Evolutionary conservation across 92 coral and sea anemone species (phyloP).

Genomic region (Phymanthus crucifer): DNA sequence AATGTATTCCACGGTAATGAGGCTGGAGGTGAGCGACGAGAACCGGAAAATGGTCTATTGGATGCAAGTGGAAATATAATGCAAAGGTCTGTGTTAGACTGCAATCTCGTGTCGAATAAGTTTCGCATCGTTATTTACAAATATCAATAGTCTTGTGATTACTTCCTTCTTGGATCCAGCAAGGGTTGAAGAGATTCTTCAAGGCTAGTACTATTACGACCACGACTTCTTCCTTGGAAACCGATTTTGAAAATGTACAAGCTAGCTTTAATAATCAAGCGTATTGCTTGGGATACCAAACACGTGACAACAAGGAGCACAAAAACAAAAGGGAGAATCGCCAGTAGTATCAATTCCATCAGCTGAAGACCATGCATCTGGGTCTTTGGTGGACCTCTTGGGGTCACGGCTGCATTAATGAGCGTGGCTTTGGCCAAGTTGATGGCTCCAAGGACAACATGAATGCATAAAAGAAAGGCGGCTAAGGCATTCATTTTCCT

Average conservation of each 20-base stretch:
- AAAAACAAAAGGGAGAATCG: conserved; percentile 31
- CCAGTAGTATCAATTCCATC: conserved; percentile 43
- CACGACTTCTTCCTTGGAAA: neutral
- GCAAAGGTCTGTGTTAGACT: too few species aligned
- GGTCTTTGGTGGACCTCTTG: conserved; percentile 35
- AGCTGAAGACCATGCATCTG: conserved; percentile 38
- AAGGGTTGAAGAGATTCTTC: neutral
- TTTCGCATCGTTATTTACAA: too few species aligned
- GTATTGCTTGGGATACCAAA: conserved; percentile 42
- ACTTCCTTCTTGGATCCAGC: neutral
- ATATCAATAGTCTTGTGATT: neutral
- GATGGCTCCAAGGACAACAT: conserved; percentile 52
- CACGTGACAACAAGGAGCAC: conserved; percentile 24
- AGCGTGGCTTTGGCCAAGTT: conserved; percentile 60
- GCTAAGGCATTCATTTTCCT: conserved; percentile 54
- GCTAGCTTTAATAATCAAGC: conserved; percentile 11
- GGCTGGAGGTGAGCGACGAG: too few species aligned
- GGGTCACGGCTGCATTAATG: conserved; percentile 41
- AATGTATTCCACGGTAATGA: too few species aligned
- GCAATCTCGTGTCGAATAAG: too few species aligned
- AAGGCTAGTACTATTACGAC: too few species aligned
- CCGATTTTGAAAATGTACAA: neutral
- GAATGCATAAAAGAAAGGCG: conserved; percentile 33
- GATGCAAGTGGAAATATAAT: too few species aligned
- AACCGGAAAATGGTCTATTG: too few species aligned